A percentile compares a stretch with the other conserved stretches of the same genome.
These are phyloP conservation scores for Merluccius polli DNA, from an alignment of 2,797 vertebrate genomes.

Conservation along the genomic window DNA sequence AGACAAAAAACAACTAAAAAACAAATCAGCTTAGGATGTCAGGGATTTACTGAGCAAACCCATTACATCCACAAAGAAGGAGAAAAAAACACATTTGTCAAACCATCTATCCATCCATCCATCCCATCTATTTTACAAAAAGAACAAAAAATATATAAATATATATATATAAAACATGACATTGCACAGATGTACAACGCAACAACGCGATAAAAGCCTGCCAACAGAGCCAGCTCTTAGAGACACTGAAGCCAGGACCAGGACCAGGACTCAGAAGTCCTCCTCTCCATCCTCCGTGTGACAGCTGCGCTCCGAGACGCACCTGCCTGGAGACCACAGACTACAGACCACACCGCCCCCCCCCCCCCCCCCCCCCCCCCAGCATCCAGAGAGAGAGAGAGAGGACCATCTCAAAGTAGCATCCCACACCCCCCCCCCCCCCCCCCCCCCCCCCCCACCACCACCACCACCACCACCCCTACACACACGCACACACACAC, in stretches of 20 bases:
- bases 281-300: no score
- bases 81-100: background rate
- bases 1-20: background rate
- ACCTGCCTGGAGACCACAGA: slow-evolving; percentile 24
- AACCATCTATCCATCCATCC: background rate
- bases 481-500: no score
- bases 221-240: background rate
- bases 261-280: no score
- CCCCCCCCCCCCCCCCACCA: no score
- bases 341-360: background rate
- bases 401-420: background rate
- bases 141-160: no score
- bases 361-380: no score
- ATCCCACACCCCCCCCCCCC: slow-evolving; percentile 7
- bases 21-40: slow-evolving; percentile 50
- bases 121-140: no score
- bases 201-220: background rate
- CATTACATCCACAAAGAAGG: background rate
- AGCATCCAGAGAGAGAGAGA: background rate
- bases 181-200: background rate
- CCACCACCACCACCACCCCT: no score
- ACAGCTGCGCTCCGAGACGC: slow-evolving; percentile 45
- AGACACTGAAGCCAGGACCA: no score
- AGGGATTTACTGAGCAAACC: background rate
- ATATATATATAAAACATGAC: background rate